Conservation (phyloP, 2,888 invertebrate species). For the Hybos culiciformis region DNA sequence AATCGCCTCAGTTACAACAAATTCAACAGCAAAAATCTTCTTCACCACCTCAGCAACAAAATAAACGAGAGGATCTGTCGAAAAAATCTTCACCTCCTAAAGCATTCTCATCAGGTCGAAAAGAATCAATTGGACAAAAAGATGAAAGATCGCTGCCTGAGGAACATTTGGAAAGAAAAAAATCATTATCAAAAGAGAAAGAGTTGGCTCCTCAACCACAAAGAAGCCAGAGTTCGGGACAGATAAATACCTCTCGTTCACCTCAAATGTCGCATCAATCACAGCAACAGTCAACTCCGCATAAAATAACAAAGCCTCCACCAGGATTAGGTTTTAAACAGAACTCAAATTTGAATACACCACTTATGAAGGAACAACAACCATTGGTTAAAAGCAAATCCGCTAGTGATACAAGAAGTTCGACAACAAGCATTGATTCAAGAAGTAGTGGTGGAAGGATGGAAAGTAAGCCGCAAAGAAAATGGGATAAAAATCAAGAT, state of each 20-base stretch:
- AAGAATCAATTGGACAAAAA: constrained; percentile 34
- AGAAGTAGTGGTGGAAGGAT: constrained; percentile 19
- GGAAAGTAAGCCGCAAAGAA: background rate
- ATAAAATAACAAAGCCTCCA: constrained; percentile 19
- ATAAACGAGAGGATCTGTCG: constrained; percentile 14
- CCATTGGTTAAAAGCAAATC: constrained; percentile 24
- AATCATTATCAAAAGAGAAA: constrained; percentile 27
- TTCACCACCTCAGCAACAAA: constrained; percentile 10
- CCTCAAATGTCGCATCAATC: constrained; percentile 2
- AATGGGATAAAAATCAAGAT: constrained; percentile 3
- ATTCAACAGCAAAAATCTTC: constrained; percentile 14
- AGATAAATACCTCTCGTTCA: constrained; percentile 12
- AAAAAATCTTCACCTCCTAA: constrained; percentile 22
- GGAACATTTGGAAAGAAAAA: constrained; percentile 22
- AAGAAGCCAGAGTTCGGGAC: constrained; percentile 18
- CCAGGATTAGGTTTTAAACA: constrained; percentile 20
- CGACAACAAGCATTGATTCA: background rate
- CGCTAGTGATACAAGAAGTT: constrained; percentile 14
- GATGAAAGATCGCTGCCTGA: constrained; percentile 71
- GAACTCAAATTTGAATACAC: constrained; percentile 8
- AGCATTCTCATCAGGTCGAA: constrained; percentile 18
- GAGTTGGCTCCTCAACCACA: constrained; percentile 17
- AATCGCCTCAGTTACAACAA: constrained; percentile 18
- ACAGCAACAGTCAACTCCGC: constrained; percentile 13
- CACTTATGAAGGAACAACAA: constrained; percentile 34